Base-by-base conservation (phyloP, 2,113 vertebrate genomes). In the Ammodytes marinus region DNA sequence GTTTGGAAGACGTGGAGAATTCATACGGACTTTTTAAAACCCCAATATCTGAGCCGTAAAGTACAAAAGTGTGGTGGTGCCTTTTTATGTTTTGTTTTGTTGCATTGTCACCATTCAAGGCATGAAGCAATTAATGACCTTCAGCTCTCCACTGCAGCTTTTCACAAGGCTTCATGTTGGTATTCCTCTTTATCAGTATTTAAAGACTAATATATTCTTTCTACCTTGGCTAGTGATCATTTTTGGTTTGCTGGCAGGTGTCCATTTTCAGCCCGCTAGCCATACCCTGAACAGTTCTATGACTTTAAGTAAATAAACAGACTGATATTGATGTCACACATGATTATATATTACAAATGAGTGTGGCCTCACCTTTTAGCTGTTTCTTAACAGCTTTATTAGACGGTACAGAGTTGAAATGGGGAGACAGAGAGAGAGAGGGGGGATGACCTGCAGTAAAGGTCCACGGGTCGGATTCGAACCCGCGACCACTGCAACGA, bases 1-100 rank as follows among this genome's bases (percentile, higher is more conserved):
- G 90, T 84, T 12, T 14, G 4, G 27, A 27, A 15, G 12, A 14
- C 17, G 35, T 6, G 46, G 49, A 52, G 19, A 70, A 13, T 37
- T n/a, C n/a, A 45, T 2, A 49, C 46, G 9, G 63, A 27, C 13
- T 17, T 19, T 19, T n/a, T 66, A 4, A 14, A 66, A 49, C 49
- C 49, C 27, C 27, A 37, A 11, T 14, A 14, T 11, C 15, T 4
- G 5, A 53, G 53, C 6, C 10, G n/a, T 55, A 1, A 27, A 53
- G 50, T 17, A 53, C 27, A 27, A 27, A 27, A 27, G 27, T 27
- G 27, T 27, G 27, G 27, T 27, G 27, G 27, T 27, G 27, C 27
- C 2, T 27, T 27, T 27, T 27, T 17, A 52, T 17, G 10, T 54
- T 9, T 19, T 19, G 17, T 54, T 64, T 64, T 49, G 27, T 64